A percentile compares a stretch with the other conserved stretches of the same genome.
phyloP scores from a whole-genome alignment of 1,140 invertebrate genomes.

The Bradynema listronoti region DNA sequence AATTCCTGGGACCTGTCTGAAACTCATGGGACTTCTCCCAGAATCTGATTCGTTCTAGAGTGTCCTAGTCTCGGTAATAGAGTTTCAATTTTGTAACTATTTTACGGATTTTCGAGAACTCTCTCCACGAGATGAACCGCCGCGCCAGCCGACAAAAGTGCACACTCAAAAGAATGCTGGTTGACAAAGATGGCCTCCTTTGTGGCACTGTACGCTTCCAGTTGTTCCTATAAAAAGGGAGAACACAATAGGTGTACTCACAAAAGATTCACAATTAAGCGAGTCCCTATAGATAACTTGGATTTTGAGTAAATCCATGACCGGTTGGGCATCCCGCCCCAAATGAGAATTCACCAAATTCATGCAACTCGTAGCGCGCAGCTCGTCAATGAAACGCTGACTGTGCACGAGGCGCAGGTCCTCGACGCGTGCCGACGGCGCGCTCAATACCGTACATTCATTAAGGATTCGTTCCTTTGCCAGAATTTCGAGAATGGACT shows the following conservation, averaged over 20 bases:
- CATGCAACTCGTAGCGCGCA: too few species aligned
- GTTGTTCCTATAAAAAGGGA: constrained; percentile 34
- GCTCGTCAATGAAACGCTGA: constrained; percentile 25
- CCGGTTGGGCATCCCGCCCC: neutral
- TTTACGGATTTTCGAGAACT: neutral
- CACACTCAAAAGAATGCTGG: constrained; percentile 44
- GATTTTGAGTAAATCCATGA: neutral
- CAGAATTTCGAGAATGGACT: constrained; percentile 47
- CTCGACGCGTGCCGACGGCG: neutral
- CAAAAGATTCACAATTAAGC: neutral
- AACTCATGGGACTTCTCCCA: too few species aligned
- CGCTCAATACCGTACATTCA: neutral
- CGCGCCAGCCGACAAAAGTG: neutral
- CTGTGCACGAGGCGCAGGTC: constrained; percentile 26
- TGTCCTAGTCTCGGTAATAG: too few species aligned
- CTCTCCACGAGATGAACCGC: constrained; percentile 1
- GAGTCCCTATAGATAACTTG: neutral
- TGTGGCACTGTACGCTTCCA: constrained; percentile 38
- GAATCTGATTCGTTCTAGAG: too few species aligned
- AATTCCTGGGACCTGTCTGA: neutral
- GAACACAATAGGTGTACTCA: neutral
- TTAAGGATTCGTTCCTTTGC: neutral
- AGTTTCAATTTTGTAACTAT: neutral
- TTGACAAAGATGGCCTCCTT: constrained; percentile 53
- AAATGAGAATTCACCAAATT: constrained; percentile 1